These are phyloP conservation scores for Agrochola lota DNA, from an alignment of 2,888 invertebrate species.

Conservation along the genomic window DNA sequence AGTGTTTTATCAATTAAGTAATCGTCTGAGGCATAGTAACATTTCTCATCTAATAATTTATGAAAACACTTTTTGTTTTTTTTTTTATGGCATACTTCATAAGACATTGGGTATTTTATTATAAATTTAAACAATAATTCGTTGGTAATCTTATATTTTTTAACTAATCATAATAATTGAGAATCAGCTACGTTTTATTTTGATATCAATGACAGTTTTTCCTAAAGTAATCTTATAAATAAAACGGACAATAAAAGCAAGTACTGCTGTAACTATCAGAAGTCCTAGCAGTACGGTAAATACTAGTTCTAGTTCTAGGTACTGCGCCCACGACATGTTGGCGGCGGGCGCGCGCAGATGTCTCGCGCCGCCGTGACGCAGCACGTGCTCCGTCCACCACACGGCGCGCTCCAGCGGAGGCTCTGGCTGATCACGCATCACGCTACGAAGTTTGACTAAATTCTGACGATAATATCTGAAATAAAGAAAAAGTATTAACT, in stretches of 20 bases:
- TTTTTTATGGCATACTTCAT: too few relatives aligned
- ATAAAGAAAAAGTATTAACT: not conserved
- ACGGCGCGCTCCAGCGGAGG: slow-evolving; percentile 75
- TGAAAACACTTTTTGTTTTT: too few relatives aligned
- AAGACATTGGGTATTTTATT: too few relatives aligned
- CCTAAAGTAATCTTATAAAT: slow-evolving; percentile 18
- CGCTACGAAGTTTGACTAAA: slow-evolving; percentile 31
- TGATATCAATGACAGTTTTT: not conserved
- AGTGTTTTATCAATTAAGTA: too few relatives aligned
- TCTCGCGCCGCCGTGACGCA: too few relatives aligned
- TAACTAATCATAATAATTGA: not conserved
- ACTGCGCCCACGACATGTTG: too few relatives aligned
- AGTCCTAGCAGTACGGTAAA: slow-evolving; percentile 34
- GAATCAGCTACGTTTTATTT: slow-evolving; percentile 26
- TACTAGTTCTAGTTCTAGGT: slow-evolving; percentile 54
- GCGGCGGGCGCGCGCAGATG: too few relatives aligned
- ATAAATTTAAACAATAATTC: too few relatives aligned
- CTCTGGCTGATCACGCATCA: slow-evolving; percentile 56
- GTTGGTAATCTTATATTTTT: not conserved
- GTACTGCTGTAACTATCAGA: not conserved
- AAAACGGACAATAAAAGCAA: not conserved
- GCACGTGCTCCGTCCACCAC: slow-evolving; percentile 56
- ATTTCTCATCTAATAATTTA: too few relatives aligned
- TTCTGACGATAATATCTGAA: slow-evolving; percentile 54
- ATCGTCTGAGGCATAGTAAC: too few relatives aligned